Conservation (phyloP, 2,888 invertebrate genomes). For the Periphyllus acericola region DNA sequence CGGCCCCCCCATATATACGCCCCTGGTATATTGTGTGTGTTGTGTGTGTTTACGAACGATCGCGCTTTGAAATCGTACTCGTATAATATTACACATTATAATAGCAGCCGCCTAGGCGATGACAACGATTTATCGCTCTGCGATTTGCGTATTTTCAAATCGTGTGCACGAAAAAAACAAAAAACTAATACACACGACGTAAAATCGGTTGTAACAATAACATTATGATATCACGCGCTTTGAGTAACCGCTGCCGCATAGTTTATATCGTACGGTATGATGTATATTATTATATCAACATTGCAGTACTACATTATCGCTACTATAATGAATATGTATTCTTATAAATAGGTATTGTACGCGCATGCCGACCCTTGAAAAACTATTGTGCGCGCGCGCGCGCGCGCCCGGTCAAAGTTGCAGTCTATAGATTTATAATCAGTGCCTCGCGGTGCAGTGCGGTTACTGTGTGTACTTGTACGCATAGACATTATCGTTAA, state of each 20-base stretch:
- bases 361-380: background rate
- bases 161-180: background rate
- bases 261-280: background rate
- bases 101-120: background rate
- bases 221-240: background rate
- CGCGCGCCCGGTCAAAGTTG: background rate
- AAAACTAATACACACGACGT: background rate
- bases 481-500: background rate
- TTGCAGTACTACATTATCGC: background rate
- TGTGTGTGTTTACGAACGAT: background rate
- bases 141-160: background rate
- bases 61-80: background rate
- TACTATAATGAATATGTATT: background rate
- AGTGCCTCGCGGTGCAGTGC: background rate
- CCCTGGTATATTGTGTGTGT: too few species aligned
- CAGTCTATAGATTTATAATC: background rate
- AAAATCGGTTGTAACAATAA: background rate
- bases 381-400: background rate
- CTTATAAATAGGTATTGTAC: background rate
- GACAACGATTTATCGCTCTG: background rate
- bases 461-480: background rate
- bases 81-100: background rate
- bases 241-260: background rate
- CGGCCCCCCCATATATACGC: too few species aligned
- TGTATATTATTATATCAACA: background rate